Percentiles rank a stretch among this genome's conserved stretches.
Evolutionary conservation across 2,113 vertebrate species (phyloP).

Genomic region (Syrrhaptes paradoxus): DNA sequence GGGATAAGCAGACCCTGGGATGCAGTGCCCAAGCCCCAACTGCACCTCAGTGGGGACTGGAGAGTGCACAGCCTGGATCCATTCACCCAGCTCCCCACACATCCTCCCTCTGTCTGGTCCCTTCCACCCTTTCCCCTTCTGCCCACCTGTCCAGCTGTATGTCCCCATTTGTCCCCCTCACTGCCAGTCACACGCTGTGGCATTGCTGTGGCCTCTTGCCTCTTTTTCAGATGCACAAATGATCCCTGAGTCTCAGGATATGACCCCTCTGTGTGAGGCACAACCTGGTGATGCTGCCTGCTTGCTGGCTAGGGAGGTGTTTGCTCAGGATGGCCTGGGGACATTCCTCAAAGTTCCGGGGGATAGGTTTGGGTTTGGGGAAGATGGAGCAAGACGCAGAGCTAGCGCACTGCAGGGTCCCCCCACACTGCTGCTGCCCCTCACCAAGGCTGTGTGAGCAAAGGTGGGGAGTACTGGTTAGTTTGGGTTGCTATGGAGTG

Average conservation of each 20-base stretch:
- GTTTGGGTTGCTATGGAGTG: neutral
- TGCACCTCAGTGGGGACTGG: neutral
- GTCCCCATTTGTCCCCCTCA: neutral
- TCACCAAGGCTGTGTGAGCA: neutral
- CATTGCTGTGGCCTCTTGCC: neutral
- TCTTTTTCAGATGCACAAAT: neutral
- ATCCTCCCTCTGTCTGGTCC: neutral
- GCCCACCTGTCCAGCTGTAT: neutral
- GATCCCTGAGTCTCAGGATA: too few species aligned
- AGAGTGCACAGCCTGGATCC: neutral
- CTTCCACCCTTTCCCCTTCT: neutral
- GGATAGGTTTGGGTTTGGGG: neutral
- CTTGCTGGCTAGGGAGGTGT: neutral
- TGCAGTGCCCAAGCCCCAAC: neutral
- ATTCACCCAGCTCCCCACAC: neutral
- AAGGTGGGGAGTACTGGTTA: neutral
- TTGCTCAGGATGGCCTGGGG: neutral
- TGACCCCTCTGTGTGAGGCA: neutral
- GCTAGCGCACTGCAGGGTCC: accelerated
- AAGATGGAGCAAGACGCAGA: neutral
- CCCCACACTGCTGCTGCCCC: accelerated
- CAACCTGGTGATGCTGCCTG: neutral
- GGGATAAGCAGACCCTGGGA: accelerated
- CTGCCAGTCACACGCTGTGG: neutral
- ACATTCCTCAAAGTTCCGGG: neutral